These are phyloP conservation scores for Lemur catta DNA, from an alignment of 2,797 vertebrate species.

Conservation along the genomic window DNA sequence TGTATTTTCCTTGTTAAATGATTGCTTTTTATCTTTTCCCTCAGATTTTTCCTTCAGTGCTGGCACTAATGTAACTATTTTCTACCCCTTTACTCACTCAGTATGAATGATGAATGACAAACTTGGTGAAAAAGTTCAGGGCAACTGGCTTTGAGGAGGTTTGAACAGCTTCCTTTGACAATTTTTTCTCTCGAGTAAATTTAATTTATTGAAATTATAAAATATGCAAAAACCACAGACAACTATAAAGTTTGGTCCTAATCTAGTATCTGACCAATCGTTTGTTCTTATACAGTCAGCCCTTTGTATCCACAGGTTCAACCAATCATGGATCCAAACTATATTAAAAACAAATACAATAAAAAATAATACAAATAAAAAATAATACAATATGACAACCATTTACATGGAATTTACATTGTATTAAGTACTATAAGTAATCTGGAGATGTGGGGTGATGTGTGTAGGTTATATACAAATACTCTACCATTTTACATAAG, in stretches of 20 bases:
- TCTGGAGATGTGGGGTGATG: neutral
- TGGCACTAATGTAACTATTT: neutral
- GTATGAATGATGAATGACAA: neutral
- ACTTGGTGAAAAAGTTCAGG: neutral
- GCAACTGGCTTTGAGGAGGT: neutral
- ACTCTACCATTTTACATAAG: neutral
- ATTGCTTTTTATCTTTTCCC: neutral
- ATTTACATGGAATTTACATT: neutral
- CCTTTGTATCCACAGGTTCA: neutral
- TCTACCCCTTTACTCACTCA: neutral
- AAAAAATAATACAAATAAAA: neutral
- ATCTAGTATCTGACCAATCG: neutral
- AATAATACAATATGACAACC: neutral
- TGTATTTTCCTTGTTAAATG: neutral
- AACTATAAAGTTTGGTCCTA: neutral
- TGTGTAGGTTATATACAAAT: neutral
- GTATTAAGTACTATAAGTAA: neutral
- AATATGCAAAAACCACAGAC: neutral
- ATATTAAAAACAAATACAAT: neutral
- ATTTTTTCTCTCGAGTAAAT: neutral
- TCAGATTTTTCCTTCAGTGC: neutral
- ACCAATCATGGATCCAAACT: neutral
- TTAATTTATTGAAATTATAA: constrained; percentile 4
- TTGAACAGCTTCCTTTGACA: neutral
- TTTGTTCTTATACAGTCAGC: neutral